Conservation (phyloP, 2,797 vertebrate species). For the Arvicola amphibius region DNA sequence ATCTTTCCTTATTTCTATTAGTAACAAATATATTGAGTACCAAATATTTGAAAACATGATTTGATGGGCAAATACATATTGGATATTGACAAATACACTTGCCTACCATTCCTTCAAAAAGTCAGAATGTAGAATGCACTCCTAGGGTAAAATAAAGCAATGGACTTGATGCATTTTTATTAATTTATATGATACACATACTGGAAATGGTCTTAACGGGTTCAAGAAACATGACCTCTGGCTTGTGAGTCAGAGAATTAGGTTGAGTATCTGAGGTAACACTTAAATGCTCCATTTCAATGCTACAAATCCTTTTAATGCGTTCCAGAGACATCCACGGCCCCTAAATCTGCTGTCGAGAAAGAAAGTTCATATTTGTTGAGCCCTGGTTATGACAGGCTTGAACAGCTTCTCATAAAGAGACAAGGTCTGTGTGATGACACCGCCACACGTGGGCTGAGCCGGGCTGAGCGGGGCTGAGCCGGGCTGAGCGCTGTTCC, state of each 20-base stretch:
- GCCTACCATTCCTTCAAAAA: background rate
- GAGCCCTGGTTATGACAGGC: conserved; percentile 87
- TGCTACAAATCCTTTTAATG: conserved; percentile 81
- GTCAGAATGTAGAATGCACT: background rate
- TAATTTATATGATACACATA: background rate
- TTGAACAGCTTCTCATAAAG: conserved; percentile 84
- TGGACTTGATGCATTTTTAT: background rate
- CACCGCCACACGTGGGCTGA: conserved; percentile 84
- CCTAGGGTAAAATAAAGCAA: background rate
- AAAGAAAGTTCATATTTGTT: conserved; percentile 87
- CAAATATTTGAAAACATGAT: conserved; percentile 9
- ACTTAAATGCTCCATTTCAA: conserved; percentile 72
- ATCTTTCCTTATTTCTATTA: background rate
- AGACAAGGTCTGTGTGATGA: conserved; percentile 86
- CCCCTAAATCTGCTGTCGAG: conserved; percentile 84
- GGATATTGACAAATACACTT: background rate
- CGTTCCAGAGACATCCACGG: conserved; percentile 83
- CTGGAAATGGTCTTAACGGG: background rate
- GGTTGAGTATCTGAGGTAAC: conserved; percentile 7
- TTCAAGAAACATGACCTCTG: conserved; percentile 50
- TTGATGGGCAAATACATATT: background rate
- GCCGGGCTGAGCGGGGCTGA: conserved; percentile 76
- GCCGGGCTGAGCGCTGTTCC: conserved; percentile 82
- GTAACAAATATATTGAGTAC: background rate
- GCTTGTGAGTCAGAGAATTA: conserved; percentile 62